Percentiles rank a stretch among this genome's conserved stretches.
These are phyloP conservation scores for Spisula solida DNA, from an alignment of 2,888 invertebrate species.

Conservation along the genomic window DNA sequence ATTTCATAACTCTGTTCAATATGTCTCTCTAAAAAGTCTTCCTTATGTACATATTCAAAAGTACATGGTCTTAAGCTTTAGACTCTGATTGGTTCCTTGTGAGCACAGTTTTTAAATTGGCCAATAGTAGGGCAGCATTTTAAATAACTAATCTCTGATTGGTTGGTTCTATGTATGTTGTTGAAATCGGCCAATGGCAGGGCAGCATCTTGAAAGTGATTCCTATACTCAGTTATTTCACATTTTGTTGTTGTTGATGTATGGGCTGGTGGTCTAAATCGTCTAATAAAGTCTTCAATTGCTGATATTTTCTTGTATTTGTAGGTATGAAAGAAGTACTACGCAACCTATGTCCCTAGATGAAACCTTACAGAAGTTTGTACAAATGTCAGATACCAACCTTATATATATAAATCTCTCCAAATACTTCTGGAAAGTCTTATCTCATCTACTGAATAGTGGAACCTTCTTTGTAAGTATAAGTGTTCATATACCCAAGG, in stretches of 20 bases:
- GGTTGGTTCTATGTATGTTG: background rate
- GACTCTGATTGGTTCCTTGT: no score
- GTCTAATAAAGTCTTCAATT: background rate
- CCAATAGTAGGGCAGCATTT: no score
- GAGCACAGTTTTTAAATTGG: background rate
- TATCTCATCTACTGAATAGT: conserved; percentile 72
- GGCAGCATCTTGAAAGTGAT: no score
- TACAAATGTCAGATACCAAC: conserved; percentile 61
- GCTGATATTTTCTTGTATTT: background rate
- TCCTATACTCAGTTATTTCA: no score
- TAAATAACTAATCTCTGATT: background rate
- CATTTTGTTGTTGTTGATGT: no score
- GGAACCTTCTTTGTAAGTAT: conserved; percentile 75
- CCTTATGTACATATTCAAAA: no score
- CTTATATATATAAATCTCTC: conserved; percentile 71
- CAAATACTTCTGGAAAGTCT: conserved; percentile 65
- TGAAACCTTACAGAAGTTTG: conserved; percentile 65
- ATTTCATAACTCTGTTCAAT: no score
- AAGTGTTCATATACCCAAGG: background rate
- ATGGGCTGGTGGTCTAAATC: background rate
- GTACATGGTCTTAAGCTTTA: no score
- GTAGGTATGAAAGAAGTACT: conserved; percentile 58
- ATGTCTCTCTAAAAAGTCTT: no score
- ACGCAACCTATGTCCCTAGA: conserved; percentile 44
- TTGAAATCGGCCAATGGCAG: background rate